Conservation (phyloP, 2,113 vertebrate genomes). For the Progne subis region DNA sequence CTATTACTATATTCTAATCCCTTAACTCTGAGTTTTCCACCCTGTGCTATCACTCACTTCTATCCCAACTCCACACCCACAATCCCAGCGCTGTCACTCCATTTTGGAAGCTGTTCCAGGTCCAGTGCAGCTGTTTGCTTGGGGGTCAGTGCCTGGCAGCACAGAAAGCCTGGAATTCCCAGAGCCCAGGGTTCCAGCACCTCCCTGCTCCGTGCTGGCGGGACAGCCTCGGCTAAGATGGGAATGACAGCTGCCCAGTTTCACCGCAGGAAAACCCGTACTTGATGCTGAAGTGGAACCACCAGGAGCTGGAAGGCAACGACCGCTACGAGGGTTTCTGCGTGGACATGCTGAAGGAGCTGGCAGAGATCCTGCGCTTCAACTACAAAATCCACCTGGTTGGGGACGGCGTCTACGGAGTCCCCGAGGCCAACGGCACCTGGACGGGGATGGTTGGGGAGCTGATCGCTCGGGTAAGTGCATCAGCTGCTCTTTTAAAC, state of each 20-base stretch:
- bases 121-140: neutral
- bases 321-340: slow-evolving; percentile 97
- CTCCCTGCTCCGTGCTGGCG: neutral
- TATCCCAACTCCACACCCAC: neutral
- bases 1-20: neutral
- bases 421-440: slow-evolving; percentile 89
- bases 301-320: slow-evolving; percentile 92
- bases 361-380: slow-evolving; percentile 93
- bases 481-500: neutral
- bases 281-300: slow-evolving; percentile 93
- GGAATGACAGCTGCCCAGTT: slow-evolving; percentile 83
- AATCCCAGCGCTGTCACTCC: neutral
- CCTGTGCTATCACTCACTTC: neutral
- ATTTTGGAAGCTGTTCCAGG: neutral
- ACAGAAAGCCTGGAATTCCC: neutral
- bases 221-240: slow-evolving; percentile 72
- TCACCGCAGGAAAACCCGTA: slow-evolving; percentile 97
- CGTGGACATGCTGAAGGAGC: slow-evolving; percentile 96
- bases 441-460: slow-evolving; percentile 99
- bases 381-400: slow-evolving; percentile 95
- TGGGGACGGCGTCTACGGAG: slow-evolving; percentile 89
- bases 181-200: neutral
- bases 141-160: neutral
- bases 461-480: slow-evolving; percentile 91
- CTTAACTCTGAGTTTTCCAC: neutral